Conservation (phyloP, 2,888 invertebrate genomes). For the Aricia artaxerxes region DNA sequence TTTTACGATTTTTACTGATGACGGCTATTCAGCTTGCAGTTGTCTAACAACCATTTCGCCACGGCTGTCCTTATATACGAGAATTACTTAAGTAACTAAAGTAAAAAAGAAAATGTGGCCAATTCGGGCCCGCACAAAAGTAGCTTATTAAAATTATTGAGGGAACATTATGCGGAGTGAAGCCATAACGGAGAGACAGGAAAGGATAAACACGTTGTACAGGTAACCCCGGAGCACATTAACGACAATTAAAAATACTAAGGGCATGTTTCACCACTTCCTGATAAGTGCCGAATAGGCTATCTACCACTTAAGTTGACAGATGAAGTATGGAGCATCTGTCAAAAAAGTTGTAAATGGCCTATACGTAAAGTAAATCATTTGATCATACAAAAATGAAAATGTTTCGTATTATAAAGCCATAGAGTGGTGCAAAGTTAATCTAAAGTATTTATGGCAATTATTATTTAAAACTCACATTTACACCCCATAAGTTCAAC, state of each 20-base stretch:
- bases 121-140: constrained; percentile 35
- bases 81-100: constrained; percentile 17
- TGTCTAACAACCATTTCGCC: background rate
- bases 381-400: no score
- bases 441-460: no score
- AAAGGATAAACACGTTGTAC: constrained; percentile 45
- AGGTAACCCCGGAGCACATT: constrained; percentile 38
- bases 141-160: constrained; percentile 44
- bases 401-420: no score
- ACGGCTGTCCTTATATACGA: constrained; percentile 8
- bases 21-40: background rate
- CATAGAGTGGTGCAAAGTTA: no score
- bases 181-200: constrained; percentile 43
- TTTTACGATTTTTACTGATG: background rate
- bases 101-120: constrained; percentile 19
- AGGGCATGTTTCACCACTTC: no score
- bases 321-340: no score
- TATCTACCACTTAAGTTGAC: no score
- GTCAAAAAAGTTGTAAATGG: no score
- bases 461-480: no score
- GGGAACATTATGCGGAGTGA: constrained; percentile 43
- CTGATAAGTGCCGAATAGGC: no score
- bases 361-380: no score
- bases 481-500: no score
- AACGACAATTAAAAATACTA: background rate